A percentile compares a stretch with the other conserved stretches of the same genome.
Evolutionary conservation across 2,797 vertebrate genomes (phyloP).

Genomic region (Paramormyrops hopkinsi): DNA sequence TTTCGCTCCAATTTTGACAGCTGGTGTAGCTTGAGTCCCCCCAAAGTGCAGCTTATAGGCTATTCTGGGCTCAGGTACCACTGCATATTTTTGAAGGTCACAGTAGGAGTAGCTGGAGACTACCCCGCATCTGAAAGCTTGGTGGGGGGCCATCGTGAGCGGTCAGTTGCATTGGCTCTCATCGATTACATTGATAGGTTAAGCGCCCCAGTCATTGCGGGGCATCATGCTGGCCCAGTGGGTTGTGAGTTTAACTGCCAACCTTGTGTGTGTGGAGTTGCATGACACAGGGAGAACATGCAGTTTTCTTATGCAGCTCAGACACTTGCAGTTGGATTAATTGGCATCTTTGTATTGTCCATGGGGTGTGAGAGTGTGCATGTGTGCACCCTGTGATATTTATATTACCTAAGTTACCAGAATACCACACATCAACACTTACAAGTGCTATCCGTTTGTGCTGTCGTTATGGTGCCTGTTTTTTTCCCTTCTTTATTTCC

Average conservation of each 20-base stretch:
- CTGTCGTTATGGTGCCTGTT: background rate
- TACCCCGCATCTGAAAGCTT: background rate
- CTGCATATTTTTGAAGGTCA: background rate
- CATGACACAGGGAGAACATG: background rate
- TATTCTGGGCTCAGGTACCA: background rate
- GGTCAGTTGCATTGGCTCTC: background rate
- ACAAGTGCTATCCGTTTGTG: background rate
- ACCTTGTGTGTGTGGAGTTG: background rate
- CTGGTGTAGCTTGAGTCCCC: background rate
- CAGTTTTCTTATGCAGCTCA: background rate
- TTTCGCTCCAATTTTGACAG: constrained; percentile 1
- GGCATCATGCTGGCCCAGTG: background rate
- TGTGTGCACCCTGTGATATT: background rate
- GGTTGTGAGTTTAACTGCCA: background rate
- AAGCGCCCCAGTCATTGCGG: background rate
- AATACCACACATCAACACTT: background rate
- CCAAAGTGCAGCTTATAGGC: background rate
- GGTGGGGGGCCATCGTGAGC: background rate
- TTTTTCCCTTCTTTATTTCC: background rate
- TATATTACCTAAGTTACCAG: background rate
- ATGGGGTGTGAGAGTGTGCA: background rate
- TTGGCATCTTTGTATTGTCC: background rate
- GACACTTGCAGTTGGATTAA: background rate
- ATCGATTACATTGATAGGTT: background rate
- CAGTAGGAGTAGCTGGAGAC: background rate